Evolutionary conservation across 2,888 invertebrate species (phyloP).

Genomic region (Monochamus alternatus): DNA sequence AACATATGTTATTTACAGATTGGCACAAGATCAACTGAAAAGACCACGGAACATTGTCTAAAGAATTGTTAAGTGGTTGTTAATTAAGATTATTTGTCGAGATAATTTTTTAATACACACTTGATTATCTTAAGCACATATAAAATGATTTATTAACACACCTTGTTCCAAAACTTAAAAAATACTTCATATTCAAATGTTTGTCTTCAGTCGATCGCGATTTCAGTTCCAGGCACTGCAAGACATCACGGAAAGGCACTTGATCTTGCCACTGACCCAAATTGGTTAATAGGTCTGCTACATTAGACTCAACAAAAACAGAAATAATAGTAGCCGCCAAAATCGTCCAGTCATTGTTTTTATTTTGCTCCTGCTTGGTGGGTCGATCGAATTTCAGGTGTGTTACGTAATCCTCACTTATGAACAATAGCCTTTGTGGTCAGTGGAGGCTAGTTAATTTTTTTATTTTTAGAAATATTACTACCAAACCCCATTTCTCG

Average conservation of each 20-base stretch:
- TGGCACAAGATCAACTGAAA: too few relatives aligned
- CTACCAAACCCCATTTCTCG: too few relatives aligned
- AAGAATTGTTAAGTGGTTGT: too few relatives aligned
- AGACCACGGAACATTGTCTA: too few relatives aligned
- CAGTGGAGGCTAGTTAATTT: not conserved
- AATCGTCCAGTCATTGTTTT: slow-evolving; percentile 42
- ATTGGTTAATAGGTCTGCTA: slow-evolving; percentile 6
- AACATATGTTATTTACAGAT: too few relatives aligned
- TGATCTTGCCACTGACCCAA: slow-evolving; percentile 1
- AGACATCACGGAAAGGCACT: not conserved
- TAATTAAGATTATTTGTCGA: too few relatives aligned
- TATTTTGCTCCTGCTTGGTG: slow-evolving; percentile 40
- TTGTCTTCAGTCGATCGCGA: too few relatives aligned
- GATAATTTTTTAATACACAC: too few relatives aligned
- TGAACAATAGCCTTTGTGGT: slow-evolving; percentile 4
- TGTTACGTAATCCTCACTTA: slow-evolving; percentile 8
- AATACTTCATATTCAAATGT: too few relatives aligned
- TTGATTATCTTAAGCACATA: too few relatives aligned
- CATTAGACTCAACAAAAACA: slow-evolving; percentile 33
- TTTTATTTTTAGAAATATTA: not conserved
- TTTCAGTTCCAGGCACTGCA: not conserved
- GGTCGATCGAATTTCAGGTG: slow-evolving; percentile 18
- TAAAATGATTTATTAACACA: too few relatives aligned
- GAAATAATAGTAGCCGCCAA: slow-evolving; percentile 44
- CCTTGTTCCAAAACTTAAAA: too few relatives aligned